Base-by-base conservation (phyloP, 2,888 invertebrate genomes). In the Mesochorus sp. region DNA sequence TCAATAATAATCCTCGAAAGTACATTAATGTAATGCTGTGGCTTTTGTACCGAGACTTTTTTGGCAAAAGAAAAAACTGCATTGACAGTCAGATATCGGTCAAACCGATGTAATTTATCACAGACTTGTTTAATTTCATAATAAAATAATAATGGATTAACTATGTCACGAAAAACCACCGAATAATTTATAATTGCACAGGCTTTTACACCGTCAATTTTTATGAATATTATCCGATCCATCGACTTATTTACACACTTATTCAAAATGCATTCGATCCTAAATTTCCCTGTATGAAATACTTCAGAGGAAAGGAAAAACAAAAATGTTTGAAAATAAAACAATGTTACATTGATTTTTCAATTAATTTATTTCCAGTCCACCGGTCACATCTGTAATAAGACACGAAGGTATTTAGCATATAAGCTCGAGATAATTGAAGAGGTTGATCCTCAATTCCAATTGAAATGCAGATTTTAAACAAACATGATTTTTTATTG, bases 401-500 rank as follows among this genome's bases (percentile, higher is more conserved):
- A n/a, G n/a, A n/a, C n/a, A n/a, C n/a, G n/a, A n/a, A n/a, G n/a
- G n/a, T n/a, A n/a, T n/a, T n/a, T n/a, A n/a, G n/a, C n/a, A n/a
- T n/a, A n/a, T n/a, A n/a, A n/a, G n/a, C n/a, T n/a, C n/a, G n/a
- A n/a, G n/a, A n/a, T n/a, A n/a, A n/a, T n/a, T n/a, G n/a, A n/a
- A n/a, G n/a, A n/a, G n/a, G n/a, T n/a, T n/a, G n/a, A n/a, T n/a
- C n/a, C n/a, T n/a, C n/a, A n/a, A n/a, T n/a, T n/a, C n/a, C n/a
- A n/a, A n/a, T n/a, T n/a, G n/a, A n/a, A n/a, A n/a, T n/a, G n/a
- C n/a, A n/a, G n/a, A n/a, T n/a, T n/a, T n/a, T n/a, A n/a, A n/a
- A n/a, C n/a, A n/a, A n/a, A n/a, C n/a, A n/a, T 83, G 89, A 90
- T 91, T 91, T 92, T 86, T 91, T 92, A 88, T 92, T 92, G 92